These are phyloP conservation scores for Oligia strigilis DNA, from an alignment of 2,888 invertebrate genomes.

Conservation along the genomic window DNA sequence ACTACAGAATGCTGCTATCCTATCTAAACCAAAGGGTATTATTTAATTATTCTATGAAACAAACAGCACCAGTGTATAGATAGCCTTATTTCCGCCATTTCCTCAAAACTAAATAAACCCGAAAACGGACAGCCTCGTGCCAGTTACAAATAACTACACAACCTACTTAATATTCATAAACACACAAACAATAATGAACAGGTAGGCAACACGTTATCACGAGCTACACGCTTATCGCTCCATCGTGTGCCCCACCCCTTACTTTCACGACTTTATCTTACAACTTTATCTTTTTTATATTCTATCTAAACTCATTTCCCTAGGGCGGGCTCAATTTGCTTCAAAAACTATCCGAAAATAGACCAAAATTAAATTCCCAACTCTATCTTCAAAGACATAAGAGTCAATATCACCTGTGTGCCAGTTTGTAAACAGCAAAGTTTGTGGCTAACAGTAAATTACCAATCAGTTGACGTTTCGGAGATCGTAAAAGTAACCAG, in stretches of 20 bases:
- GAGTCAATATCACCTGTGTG: conserved; percentile 5
- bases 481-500: conserved; percentile 70
- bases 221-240: conserved; percentile 31
- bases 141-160: conserved; percentile 37
- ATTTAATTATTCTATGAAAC: neutral
- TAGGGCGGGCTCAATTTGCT: conserved; percentile 59
- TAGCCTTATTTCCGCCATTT: conserved; percentile 35
- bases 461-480: conserved; percentile 70
- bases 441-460: conserved; percentile 65
- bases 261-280: conserved; percentile 70
- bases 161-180: conserved; percentile 60
- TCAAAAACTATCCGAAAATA: conserved; percentile 46
- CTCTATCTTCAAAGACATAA: conserved; percentile 26
- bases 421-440: conserved; percentile 41
- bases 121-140: conserved; percentile 24
- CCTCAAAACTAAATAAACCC: conserved; percentile 19
- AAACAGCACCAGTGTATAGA: conserved; percentile 10
- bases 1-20: neutral
- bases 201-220: conserved; percentile 55
- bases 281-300: conserved; percentile 65
- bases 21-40: neutral
- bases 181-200: conserved; percentile 60
- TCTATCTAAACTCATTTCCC: conserved; percentile 69
- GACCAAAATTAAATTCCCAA: conserved; percentile 12
- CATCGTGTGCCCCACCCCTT: conserved; percentile 60